phyloP scores from a whole-genome alignment of 2,797 vertebrate genomes.

The Sebastes jordani region DNA sequence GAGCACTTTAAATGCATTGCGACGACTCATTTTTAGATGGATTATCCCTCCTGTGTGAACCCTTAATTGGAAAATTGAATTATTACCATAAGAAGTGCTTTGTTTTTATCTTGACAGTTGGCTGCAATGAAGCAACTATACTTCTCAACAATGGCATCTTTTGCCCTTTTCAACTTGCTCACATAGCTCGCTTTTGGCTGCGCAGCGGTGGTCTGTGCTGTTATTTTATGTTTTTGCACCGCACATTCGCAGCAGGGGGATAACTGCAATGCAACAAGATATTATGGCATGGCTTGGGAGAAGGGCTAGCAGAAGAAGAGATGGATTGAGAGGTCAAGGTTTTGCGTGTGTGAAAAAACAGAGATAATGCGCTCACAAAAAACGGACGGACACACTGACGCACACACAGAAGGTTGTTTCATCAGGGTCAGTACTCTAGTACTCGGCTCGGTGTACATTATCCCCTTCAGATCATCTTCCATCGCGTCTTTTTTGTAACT shows the following conservation, averaged over 20 bases:
- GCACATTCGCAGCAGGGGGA: conserved; percentile 5
- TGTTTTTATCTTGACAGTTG: not conserved
- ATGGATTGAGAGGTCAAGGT: conserved; percentile 15
- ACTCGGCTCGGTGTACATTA: too few species aligned
- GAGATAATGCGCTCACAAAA: not conserved
- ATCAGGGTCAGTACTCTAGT: conserved; percentile 57
- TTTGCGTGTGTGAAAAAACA: conserved; percentile 3
- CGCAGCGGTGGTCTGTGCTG: not conserved
- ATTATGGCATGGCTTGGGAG: not conserved
- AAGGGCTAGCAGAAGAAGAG: not conserved
- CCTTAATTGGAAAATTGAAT: conserved; percentile 38
- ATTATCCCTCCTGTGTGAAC: not conserved
- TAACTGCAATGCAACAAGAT: conserved; percentile 16
- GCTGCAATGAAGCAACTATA: not conserved
- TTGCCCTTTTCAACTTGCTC: conserved; percentile 31
- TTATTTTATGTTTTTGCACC: conserved; percentile 1
- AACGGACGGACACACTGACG: not conserved
- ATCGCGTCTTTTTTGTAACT: too few species aligned
- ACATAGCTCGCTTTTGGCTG: not conserved
- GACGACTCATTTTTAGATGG: conserved; percentile 10
- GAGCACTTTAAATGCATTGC: conserved; percentile 24
- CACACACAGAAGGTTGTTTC: conserved; percentile 37
- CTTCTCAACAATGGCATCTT: conserved; percentile 7
- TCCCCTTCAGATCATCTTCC: too few species aligned
- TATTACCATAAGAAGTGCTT: not conserved